Evolutionary conservation across 1,140 invertebrate genomes (phyloP), one percentile per base, ranked within the genome.

Genomic region (Brachionus asplanchnoidis): DNA sequence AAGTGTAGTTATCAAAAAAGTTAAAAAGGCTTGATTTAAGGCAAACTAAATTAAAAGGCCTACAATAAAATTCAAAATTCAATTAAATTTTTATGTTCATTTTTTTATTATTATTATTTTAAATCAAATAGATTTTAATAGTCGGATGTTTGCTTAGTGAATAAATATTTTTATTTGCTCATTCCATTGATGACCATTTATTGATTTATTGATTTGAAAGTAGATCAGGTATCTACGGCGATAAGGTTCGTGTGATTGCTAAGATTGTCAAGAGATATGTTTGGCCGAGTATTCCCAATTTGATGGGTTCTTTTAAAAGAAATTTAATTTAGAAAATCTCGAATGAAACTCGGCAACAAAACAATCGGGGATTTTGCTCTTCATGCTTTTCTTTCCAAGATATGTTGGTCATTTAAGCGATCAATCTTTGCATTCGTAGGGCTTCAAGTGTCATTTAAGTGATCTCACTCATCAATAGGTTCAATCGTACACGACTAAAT

Each of bases 61-160:
- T 42, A 42, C 17, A 40, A 20, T 73, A 40, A 42, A 73, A 11
- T 42, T 42, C n/a, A n/a, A 11, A n/a, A 44, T 17, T 73, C 32
- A 73, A 73, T 73, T 73, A n/a, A 40, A 73, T 40, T 73, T 60
- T 73, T 73, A 73, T 44, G 68, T 42, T 73, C 65, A 68, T 68
- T 73, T 73, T 14, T 73, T 17, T 68, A 32, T 14, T 73, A 36
- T 8, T 68, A 32, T 14, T 73, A 36, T 73, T 42, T 40, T 17
- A 17, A 36, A 73, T 42, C 28, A 42, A 73, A 68, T 32, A 32
- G 14, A 68, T 68, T 36, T 68, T 68, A 66, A 73, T 73, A 42
- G 68, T 42, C 68, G 36, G 32, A 73, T 73, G 68, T 73, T 73
- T 73, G 36, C 20, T 40, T 42, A 73, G 40, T 73, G 20, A 42